Conservation (phyloP, 2,888 invertebrate genomes). For the Argyresthia albistria region DNA sequence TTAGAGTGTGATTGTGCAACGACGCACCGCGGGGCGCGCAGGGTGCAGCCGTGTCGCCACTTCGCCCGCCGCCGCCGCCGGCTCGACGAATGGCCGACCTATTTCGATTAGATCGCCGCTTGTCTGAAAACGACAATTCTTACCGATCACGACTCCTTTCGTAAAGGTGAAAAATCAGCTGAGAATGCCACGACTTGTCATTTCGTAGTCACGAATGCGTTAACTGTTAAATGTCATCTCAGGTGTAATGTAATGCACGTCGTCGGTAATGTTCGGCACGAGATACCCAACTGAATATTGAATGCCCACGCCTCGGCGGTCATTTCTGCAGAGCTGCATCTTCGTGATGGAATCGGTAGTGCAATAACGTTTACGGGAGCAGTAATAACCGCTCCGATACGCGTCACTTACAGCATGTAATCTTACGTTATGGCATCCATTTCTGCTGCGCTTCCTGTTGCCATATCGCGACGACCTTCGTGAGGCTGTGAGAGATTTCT, state of each 20-base stretch:
- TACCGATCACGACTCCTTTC: conserved; percentile 63
- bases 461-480: conserved; percentile 10
- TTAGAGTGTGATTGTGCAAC: background rate
- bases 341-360: conserved; percentile 2
- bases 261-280: conserved; percentile 12
- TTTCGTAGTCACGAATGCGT: conserved; percentile 43
- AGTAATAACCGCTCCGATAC: conserved; percentile 8
- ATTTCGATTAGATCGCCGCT: conserved; percentile 49
- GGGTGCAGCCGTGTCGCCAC: background rate
- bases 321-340: background rate
- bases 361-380: conserved; percentile 9
- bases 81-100: conserved; percentile 25
- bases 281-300: conserved; percentile 1
- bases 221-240: conserved; percentile 67
- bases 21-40: conserved; percentile 1
- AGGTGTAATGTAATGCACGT: conserved; percentile 20
- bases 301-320: background rate
- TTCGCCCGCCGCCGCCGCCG: conserved; percentile 1
- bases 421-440: conserved; percentile 2
- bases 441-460: conserved; percentile 14
- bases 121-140: conserved; percentile 40
- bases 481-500: conserved; percentile 10
- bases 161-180: conserved; percentile 66
- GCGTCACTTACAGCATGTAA: background rate
- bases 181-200: conserved; percentile 59